phyloP scores from a whole-genome alignment of 2,113 vertebrate species.

The Pitta sordida region DNA sequence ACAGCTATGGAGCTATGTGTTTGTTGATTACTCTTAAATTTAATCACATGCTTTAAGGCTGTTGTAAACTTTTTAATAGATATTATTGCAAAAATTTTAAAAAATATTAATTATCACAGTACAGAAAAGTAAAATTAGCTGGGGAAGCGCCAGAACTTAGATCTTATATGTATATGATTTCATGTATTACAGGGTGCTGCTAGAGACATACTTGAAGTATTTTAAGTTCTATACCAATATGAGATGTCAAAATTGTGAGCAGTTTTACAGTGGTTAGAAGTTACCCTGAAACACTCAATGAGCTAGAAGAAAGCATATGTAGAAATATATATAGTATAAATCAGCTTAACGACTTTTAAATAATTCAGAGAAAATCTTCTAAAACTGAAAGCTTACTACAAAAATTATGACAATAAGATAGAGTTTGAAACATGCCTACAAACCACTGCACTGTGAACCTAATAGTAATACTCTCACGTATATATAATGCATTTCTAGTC shows the following conservation, averaged over 20 bases:
- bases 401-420: background rate
- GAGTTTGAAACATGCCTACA: background rate
- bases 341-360: background rate
- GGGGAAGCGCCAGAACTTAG: background rate
- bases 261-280: background rate
- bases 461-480: background rate
- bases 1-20: background rate
- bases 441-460: background rate
- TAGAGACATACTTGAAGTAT: background rate
- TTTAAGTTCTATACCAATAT: background rate
- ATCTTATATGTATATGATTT: conserved; percentile 3
- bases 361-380: background rate
- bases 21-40: background rate
- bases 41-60: background rate
- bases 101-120: background rate
- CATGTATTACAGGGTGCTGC: background rate
- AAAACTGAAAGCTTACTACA: background rate
- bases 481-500: background rate
- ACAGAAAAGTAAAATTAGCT: background rate
- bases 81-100: background rate
- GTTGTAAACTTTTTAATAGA: background rate
- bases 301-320: background rate
- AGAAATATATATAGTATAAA: background rate
- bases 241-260: background rate
- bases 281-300: background rate